These are phyloP conservation scores for Drosophila tripunctata DNA, from an alignment of 2,888 invertebrate species.

Conservation along the genomic window DNA sequence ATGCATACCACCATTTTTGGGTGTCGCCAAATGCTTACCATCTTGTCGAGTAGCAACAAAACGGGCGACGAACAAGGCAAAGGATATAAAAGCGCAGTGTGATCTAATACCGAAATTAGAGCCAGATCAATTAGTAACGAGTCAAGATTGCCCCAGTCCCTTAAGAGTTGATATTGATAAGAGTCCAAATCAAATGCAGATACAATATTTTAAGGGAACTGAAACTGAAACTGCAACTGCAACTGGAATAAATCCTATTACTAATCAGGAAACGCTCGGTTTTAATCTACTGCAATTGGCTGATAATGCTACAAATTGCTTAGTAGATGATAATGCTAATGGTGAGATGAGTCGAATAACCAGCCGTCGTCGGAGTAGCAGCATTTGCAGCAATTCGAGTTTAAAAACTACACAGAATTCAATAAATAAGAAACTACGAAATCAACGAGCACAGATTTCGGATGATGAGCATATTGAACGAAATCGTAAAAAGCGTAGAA, in stretches of 20 bases:
- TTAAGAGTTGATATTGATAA: constrained; percentile 45
- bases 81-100: background rate
- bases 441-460: constrained; percentile 24
- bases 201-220: background rate
- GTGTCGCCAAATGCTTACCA: constrained; percentile 71
- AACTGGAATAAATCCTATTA: too few species aligned
- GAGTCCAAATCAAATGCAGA: constrained; percentile 4
- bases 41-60: constrained; percentile 47
- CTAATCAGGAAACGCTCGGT: too few species aligned
- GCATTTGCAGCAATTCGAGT: constrained; percentile 64
- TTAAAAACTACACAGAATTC: constrained; percentile 61
- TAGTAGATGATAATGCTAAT: background rate
- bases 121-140: background rate
- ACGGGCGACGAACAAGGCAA: constrained; percentile 9
- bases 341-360: background rate
- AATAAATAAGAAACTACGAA: constrained; percentile 59
- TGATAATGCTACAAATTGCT: background rate
- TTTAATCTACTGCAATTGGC: constrained; percentile 53
- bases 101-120: background rate
- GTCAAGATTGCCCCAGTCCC: constrained; percentile 21
- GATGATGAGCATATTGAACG: constrained; percentile 20
- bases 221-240: background rate
- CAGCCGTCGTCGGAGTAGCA: constrained; percentile 40
- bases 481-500: constrained; percentile 50
- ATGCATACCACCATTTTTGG: constrained; percentile 71